These are phyloP conservation scores for Barypeithes pellucidus DNA, from an alignment of 2,888 invertebrate species.

Conservation along the genomic window DNA sequence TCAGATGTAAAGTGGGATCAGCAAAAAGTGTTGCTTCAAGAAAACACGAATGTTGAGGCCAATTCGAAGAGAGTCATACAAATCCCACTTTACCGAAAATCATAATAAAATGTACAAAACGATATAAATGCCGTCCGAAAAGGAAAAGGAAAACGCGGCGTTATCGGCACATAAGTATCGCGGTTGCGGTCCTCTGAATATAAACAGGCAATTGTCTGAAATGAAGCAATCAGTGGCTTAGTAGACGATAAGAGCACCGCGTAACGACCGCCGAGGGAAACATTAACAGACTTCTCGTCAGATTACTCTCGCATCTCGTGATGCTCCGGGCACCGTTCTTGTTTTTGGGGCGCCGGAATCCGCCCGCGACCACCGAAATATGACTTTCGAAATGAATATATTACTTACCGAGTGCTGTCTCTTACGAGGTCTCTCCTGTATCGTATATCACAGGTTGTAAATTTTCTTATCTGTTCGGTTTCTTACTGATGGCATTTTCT, in stretches of 20 bases:
- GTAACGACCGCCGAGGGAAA: slow-evolving; percentile 71
- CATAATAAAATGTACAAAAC: slow-evolving; percentile 10
- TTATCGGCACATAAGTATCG: slow-evolving; percentile 62
- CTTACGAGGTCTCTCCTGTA: slow-evolving; percentile 42
- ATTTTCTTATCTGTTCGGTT: slow-evolving; percentile 21
- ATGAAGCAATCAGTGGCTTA: slow-evolving; percentile 72
- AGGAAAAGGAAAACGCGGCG: slow-evolving; percentile 40
- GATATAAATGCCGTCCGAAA: slow-evolving; percentile 21
- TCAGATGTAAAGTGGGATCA: too few relatives aligned
- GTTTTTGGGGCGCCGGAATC: slow-evolving; percentile 34
- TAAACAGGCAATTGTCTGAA: slow-evolving; percentile 73
- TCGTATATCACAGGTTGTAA: slow-evolving; percentile 40
- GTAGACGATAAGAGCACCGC: slow-evolving; percentile 71
- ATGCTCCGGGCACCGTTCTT: slow-evolving; percentile 55
- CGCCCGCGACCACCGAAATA: slow-evolving; percentile 50
- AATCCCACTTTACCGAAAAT: not conserved
- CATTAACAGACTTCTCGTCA: slow-evolving; percentile 72
- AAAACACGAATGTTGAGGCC: too few relatives aligned
- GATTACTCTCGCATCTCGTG: slow-evolving; percentile 71
- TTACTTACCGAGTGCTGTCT: slow-evolving; percentile 45
- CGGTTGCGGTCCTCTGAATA: slow-evolving; percentile 71
- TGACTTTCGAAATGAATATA: slow-evolving; percentile 55
- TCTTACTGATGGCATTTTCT: too few relatives aligned
- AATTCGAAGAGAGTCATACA: not conserved
- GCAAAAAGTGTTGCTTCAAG: too few relatives aligned